Evolutionary conservation across 2,113 vertebrate genomes (phyloP), one percentile per base, ranked within the genome.

Genomic region (Mystacornis crossleyi): DNA sequence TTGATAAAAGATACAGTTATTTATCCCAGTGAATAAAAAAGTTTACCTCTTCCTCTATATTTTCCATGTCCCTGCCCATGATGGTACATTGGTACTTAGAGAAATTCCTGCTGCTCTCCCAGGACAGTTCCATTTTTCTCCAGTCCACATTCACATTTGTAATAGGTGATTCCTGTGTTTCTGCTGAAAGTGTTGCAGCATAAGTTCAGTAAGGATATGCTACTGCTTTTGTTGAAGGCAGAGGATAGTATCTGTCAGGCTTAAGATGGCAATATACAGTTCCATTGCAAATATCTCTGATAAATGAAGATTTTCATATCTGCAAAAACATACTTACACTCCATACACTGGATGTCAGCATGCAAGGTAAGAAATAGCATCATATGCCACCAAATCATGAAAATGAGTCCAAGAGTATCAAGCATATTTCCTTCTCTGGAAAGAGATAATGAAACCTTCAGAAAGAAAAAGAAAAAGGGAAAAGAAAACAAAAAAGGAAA

Each of bases 1-100:
- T 16, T 4, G 4, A 28, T 58, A 51, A 65, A 79, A 75, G 12
- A 9, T 40, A 64, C 0, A 1, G 9, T 70, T 70, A n/a, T 70
- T 86, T 80, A 19, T 89, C 33, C 54, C 45, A 82, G 25, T 0
- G 6, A 82, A 70, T 31, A 80, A 1, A 15, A 15, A 77, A 33
- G 19, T 40, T 88, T 90, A 97, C 96, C 92, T 60, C 4, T 43
- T 4, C 1, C 1, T 0, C 0, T 8, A 0, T 0, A 0, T 0
- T 0, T 31, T 15, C 3, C 1, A 0, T 4, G 1, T 29, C 1
- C 1, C 5, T 19, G 4, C 7, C 1, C 24, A 4, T 58, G 40
- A 93, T 38, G 40, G 8, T 36, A 29, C 96, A 97, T 6, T 0
- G 26, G 40, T 95, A 97, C 2, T 3, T 7, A 20, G 80, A 50